Evolutionary conservation across 2,888 invertebrate genomes (phyloP), one percentile per base, ranked within the genome.

Genomic region (Patella ulyssiponensis): DNA sequence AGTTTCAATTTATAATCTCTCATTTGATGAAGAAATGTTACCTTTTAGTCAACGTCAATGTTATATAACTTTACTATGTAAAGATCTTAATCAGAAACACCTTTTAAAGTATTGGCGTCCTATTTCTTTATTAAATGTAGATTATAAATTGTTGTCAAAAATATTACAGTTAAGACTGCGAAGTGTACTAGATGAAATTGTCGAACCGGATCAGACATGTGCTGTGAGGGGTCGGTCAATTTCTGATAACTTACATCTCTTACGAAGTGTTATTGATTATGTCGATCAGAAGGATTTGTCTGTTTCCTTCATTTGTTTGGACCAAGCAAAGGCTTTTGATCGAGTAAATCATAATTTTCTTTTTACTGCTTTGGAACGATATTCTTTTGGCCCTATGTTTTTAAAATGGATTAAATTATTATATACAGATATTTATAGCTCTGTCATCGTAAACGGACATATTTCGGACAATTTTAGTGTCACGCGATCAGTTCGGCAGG

Each of bases 251-350:
- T 70, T 76, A 12, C 82, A 83, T 79, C 71, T 85, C 23, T 71
- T 82, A 9, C 70, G 83, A 20, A 79, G 81, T 78, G 77, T 82
- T 56, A 27, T 78, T 17, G 81, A 83, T 77, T 84, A 82, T 83
- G 71, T 77, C 20, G 76, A 83, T 23, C 81, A 82, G 70, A 81
- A 85, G 72, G 44, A 83, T 15, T 51, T 81, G 20, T 20, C 73
- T 56, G 77, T 80, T 51, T 77, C 77, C 64, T 82, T 84, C 73
- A 81, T 84, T 56, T 73, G 69, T 76, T 56, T 84, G 52, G 85
- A 86, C 70, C 86, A 85, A 75, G 83, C 81, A 70, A 86, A 85
- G 64, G 84, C 84, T 2, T 85, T 85, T 64, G 84, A 85, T 73
- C 72, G 84, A 69, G 84, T 85, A 12, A 79, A 78, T 51, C 80